Evolutionary conservation across 2,113 vertebrate genomes (phyloP).

Genomic region (Hemiscyllium ocellatum): DNA sequence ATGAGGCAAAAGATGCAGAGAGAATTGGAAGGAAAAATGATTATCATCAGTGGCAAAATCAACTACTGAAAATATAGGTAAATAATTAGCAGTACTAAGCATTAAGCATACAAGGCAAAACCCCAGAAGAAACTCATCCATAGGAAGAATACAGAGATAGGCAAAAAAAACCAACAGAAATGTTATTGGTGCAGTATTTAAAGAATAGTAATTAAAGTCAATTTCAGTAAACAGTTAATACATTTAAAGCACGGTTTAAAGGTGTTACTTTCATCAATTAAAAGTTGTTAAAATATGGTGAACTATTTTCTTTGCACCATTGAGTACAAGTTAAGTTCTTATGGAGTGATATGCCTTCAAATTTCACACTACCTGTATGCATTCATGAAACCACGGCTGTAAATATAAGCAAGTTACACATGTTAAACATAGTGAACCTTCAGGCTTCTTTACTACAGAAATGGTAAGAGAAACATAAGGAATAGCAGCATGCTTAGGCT

Average conservation of each 20-base stretch:
- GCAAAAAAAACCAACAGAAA: not conserved
- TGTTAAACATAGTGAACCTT: not conserved
- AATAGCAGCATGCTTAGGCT: not conserved
- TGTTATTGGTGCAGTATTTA: not conserved
- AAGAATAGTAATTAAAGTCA: not conserved
- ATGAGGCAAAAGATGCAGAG: conserved; percentile 35
- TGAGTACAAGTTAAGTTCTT: not conserved
- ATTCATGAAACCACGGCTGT: not conserved
- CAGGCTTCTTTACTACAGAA: not conserved
- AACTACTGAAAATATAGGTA: not conserved
- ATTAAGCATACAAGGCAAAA: not conserved
- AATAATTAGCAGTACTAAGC: not conserved
- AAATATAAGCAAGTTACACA: not conserved
- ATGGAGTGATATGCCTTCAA: no score
- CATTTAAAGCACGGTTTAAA: not conserved
- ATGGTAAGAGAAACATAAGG: not conserved
- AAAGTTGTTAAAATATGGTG: not conserved
- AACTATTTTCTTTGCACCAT: not conserved
- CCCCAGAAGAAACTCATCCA: not conserved
- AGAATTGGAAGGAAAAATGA: not conserved
- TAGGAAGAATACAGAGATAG: conserved; percentile 4
- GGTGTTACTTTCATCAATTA: not conserved
- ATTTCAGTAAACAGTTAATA: not conserved
- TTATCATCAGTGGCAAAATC: conserved; percentile 31
- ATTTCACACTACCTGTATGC: not conserved